Conservation (phyloP, 2,888 invertebrate genomes). For the Artemia sinica region DNA sequence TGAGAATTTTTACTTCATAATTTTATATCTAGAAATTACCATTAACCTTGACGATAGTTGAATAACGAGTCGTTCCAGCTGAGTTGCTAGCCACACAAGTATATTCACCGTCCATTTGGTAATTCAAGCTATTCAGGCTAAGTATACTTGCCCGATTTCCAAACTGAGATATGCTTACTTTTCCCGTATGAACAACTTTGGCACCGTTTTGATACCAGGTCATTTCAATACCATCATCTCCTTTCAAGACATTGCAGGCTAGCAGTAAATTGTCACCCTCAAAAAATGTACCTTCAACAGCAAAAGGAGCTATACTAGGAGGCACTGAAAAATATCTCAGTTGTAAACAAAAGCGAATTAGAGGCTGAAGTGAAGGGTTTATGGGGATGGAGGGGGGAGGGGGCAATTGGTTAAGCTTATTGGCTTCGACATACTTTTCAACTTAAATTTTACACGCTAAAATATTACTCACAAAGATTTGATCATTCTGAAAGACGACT, state of each 20-base stretch:
- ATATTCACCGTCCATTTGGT: slow-evolving; percentile 26
- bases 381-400: too few species aligned
- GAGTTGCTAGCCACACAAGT: slow-evolving; percentile 26
- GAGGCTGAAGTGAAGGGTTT: too few species aligned
- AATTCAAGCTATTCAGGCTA: slow-evolving; percentile 26
- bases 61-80: slow-evolving; percentile 38
- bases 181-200: slow-evolving; percentile 23
- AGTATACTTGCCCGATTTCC: slow-evolving; percentile 31
- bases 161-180: slow-evolving; percentile 25
- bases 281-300: slow-evolving; percentile 24
- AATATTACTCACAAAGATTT: too few species aligned
- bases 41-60: slow-evolving; percentile 44
- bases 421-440: too few species aligned
- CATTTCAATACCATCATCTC: slow-evolving; percentile 37
- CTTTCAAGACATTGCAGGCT: slow-evolving; percentile 41
- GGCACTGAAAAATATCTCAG: slow-evolving; percentile 20
- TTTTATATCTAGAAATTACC: slow-evolving; percentile 37
- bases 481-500: too few species aligned
- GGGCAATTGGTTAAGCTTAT: too few species aligned
- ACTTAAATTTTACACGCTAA: too few species aligned
- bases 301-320: slow-evolving; percentile 26
- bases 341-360: not conserved
- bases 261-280: slow-evolving; percentile 57
- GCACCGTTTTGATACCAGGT: slow-evolving; percentile 44
- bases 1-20: not conserved